These are phyloP conservation scores for Rhynchonycteris naso DNA, from an alignment of 2,797 vertebrate genomes.

Conservation along the genomic window DNA sequence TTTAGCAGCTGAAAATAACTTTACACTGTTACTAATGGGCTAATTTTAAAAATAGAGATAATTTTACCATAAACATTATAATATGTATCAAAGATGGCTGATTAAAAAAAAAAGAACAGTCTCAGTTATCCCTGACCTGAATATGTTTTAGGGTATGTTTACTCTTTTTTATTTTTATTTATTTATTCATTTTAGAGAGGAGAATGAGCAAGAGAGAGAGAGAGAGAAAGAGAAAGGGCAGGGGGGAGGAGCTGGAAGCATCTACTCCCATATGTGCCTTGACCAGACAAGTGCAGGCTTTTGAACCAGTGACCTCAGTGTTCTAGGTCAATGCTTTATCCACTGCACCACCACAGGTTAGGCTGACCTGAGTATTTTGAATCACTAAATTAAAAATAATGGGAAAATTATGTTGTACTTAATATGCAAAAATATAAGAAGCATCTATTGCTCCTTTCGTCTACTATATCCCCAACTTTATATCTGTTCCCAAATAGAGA, in stretches of 20 bases:
- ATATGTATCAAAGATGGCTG: neutral
- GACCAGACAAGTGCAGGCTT: too few species aligned
- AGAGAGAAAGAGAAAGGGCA: too few species aligned
- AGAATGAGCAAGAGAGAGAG: too few species aligned
- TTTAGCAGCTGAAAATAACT: slow-evolving; percentile 50
- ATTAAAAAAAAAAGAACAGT: slow-evolving; percentile 34
- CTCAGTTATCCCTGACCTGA: neutral
- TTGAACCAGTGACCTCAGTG: too few species aligned
- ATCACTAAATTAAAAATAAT: slow-evolving; percentile 31
- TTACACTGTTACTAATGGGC: neutral
- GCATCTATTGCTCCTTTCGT: neutral
- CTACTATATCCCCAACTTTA: neutral
- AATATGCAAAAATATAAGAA: neutral
- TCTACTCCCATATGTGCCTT: too few species aligned
- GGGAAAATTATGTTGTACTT: neutral
- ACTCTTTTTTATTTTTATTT: too few species aligned
- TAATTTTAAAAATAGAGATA: slow-evolving; percentile 29
- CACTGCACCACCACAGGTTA: too few species aligned
- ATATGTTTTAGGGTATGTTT: too few species aligned
- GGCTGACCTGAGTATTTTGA: neutral
- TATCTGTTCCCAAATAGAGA: neutral
- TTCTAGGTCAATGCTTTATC: too few species aligned
- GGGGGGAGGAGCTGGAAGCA: too few species aligned
- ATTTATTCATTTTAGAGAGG: too few species aligned
- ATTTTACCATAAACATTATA: slow-evolving; percentile 13